Base-by-base conservation (phyloP, 2,113 vertebrate genomes). In the Empidonax alnorum region DNA sequence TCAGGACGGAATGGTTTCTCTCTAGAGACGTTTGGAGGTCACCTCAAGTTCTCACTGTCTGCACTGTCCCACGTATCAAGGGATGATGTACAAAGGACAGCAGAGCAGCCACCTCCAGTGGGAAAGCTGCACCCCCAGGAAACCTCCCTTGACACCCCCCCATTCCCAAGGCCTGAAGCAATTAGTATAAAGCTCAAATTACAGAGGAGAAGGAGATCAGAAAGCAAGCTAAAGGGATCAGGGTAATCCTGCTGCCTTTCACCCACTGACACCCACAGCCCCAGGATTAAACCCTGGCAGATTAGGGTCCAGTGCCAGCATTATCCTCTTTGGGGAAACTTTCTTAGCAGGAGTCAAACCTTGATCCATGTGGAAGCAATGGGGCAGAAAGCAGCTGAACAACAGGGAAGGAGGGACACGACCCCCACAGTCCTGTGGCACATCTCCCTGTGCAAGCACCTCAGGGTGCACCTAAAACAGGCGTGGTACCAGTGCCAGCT, bases 231-330 rank as follows among this genome's bases (percentile, higher is more conserved):
- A 88, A 87, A 37, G 87, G 33, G 86, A 95, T 91, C 72, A 39
- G 41, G 27, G 52, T 82, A 89, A 95, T 90, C 78, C 91, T 80
- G 58, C 90, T 91, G 56, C 72, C 74, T 88, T 94, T 90, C 94
- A 94, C 75, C 58, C 0, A 0, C 28, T 84, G 89, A 74, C 73
- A 93, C 59, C 30, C 74, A 73, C 0, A 1, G 21, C 78, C 31
- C 42, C 22, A 12, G 35, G 56, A 58, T 35, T 85, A 93, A 95
- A 53, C 52, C 28, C 74, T 2, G 3, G 30, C 39, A 84, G 74
- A 90, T 68, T 39, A 92, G 30, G 44, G 46, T 21, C 56, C 50
- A 52, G 61, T 24, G 68, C 35, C 87, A 95, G 39, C 3, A 1
- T 68, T 77, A 94, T 53, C 58, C 72, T 86, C 66, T 82, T 41